phyloP scores from a whole-genome alignment of 2,113 vertebrate species.

The Propithecus coquereli region DNA sequence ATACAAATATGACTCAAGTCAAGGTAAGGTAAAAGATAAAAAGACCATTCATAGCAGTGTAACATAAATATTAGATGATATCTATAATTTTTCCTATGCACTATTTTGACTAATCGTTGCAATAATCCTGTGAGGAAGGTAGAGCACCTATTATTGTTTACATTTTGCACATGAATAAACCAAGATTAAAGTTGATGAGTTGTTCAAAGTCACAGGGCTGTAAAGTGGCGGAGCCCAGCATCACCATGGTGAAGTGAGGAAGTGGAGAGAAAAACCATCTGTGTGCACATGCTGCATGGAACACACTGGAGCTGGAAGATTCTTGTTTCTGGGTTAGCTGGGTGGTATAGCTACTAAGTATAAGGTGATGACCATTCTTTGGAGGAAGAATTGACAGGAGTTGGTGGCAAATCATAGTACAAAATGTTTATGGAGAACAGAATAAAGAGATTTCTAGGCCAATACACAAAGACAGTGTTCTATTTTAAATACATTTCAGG shows the following conservation, averaged over 20 bases:
- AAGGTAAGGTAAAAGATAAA: background rate
- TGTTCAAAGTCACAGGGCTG: background rate
- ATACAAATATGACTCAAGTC: background rate
- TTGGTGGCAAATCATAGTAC: background rate
- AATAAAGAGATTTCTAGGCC: background rate
- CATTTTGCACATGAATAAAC: background rate
- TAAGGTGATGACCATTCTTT: background rate
- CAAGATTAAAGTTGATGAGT: background rate
- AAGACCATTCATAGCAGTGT: background rate
- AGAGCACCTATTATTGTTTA: background rate
- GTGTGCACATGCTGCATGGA: fast-evolving
- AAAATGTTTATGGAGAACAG: background rate
- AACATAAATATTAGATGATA: background rate
- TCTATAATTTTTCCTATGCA: background rate
- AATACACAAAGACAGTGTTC: background rate
- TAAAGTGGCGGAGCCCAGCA: background rate
- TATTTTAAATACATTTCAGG: background rate
- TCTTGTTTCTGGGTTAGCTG: background rate
- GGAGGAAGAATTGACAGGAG: background rate
- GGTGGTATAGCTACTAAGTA: background rate
- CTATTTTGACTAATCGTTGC: background rate
- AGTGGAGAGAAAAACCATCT: background rate
- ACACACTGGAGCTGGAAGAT: background rate
- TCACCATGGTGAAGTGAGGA: background rate
- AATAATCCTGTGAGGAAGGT: background rate